phyloP scores from a whole-genome alignment of 2,888 invertebrate genomes.

The Stenichneumon culpator region DNA sequence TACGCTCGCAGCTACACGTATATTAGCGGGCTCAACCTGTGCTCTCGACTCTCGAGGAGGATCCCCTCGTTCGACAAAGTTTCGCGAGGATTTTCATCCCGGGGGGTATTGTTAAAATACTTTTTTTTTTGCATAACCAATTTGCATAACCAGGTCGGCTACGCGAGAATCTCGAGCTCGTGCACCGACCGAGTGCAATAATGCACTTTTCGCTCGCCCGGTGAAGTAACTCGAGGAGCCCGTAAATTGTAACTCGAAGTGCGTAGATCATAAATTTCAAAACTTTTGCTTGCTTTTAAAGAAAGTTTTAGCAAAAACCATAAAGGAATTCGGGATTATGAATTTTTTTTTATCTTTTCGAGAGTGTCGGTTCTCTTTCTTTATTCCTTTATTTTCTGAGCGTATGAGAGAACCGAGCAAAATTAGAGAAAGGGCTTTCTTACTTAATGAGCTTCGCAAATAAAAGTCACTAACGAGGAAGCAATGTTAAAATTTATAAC shows the following conservation, averaged over 20 bases:
- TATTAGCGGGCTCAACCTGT: constrained; percentile 9
- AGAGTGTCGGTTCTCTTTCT: not conserved
- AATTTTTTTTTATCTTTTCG: too few relatives aligned
- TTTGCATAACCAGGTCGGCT: constrained; percentile 63
- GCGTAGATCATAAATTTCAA: not conserved
- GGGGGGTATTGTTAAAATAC: constrained; percentile 19
- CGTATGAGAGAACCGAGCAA: not conserved
- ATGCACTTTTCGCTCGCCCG: not conserved
- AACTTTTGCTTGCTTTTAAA: not conserved
- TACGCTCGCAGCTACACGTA: constrained; percentile 1
- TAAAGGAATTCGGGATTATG: not conserved
- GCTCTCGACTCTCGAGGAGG: not conserved
- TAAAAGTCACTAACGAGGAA: not conserved
- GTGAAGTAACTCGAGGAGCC: too few relatives aligned
- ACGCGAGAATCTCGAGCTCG: constrained; percentile 11
- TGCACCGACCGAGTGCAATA: not conserved
- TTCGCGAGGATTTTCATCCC: constrained; percentile 19
- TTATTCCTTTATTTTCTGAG: not conserved
- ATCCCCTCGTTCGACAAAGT: not conserved
- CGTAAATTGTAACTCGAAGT: not conserved
- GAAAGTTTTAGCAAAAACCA: not conserved
- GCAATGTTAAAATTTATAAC: not conserved
- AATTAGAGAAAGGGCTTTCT: not conserved
- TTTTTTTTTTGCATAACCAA: constrained; percentile 5
- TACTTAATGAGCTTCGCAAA: not conserved